Percentiles rank a stretch among this genome's conserved stretches.
Evolutionary conservation across 2,888 invertebrate genomes (phyloP).

Genomic region (Melangyna quadrimaculata): DNA sequence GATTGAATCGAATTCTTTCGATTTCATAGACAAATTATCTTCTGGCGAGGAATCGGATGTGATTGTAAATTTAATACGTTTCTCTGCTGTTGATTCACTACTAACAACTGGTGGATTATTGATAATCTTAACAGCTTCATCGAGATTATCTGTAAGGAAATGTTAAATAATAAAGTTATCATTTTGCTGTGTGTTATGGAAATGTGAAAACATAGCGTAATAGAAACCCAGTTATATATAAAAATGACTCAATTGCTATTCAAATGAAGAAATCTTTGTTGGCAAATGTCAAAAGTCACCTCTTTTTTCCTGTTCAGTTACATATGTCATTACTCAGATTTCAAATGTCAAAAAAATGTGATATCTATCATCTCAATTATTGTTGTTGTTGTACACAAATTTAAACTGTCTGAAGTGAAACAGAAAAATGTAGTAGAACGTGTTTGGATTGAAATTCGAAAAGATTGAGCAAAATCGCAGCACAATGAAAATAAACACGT

Average conservation of each 20-base stretch:
- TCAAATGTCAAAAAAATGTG: neutral
- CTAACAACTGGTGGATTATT: slow-evolving; percentile 31
- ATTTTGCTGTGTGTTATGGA: neutral
- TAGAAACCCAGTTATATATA: neutral
- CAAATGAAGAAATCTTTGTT: neutral
- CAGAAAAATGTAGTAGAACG: no score
- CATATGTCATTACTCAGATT: neutral
- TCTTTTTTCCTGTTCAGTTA: neutral
- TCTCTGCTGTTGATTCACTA: slow-evolving; percentile 73
- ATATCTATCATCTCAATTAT: no score
- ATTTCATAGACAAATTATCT: slow-evolving; percentile 76
- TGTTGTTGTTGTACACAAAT: no score
- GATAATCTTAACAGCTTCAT: slow-evolving; percentile 41
- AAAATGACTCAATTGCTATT: neutral
- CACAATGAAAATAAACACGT: no score
- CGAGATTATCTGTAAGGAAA: slow-evolving; percentile 58
- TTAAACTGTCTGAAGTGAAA: no score
- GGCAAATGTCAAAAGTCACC: neutral
- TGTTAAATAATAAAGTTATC: neutral
- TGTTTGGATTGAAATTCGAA: no score
- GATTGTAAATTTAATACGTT: slow-evolving; percentile 78
- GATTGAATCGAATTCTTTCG: slow-evolving; percentile 75
- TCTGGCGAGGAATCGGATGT: slow-evolving; percentile 78
- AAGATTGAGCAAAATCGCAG: no score
- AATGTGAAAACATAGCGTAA: neutral